A percentile compares a stretch with the other conserved stretches of the same genome.
Conservation (phyloP, 30 jellyfish, hydroid and myxozoan species). For the Aurelia coerulea region DNA sequence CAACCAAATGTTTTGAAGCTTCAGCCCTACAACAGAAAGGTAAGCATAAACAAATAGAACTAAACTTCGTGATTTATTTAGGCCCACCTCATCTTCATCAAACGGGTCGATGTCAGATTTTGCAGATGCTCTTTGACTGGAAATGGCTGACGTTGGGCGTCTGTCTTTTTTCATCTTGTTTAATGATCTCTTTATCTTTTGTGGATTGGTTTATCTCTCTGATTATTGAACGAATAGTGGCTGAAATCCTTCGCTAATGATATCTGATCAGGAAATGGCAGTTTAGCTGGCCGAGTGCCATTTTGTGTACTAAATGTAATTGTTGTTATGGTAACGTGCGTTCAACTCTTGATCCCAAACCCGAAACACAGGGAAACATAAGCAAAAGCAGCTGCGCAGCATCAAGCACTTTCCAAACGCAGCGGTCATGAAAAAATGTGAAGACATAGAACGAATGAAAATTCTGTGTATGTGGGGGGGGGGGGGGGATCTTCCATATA, state of each 20-base stretch:
- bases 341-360: not conserved
- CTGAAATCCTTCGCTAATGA: no score
- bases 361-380: not conserved
- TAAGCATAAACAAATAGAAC: no score
- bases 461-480: no score
- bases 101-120: constrained; percentile 79
- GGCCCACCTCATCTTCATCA: constrained; percentile 84
- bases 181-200: not conserved
- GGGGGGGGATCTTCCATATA: no score
- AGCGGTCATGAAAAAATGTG: no score
- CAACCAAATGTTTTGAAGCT: no score
- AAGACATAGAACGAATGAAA: no score
- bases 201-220: not conserved
- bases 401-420: not conserved
- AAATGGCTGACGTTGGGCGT: constrained; percentile 80
- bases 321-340: constrained; percentile 39
- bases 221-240: no score
- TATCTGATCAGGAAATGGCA: no score
- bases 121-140: constrained; percentile 52
- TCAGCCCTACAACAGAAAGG: no score
- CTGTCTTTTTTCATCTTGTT: constrained; percentile 66
- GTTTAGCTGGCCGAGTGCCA: constrained; percentile 38
- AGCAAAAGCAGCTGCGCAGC: not conserved
- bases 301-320: constrained; percentile 36
- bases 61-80: no score